Evolutionary conservation across 2,113 vertebrate genomes (phyloP).

Genomic region (Zosterops japonicus): DNA sequence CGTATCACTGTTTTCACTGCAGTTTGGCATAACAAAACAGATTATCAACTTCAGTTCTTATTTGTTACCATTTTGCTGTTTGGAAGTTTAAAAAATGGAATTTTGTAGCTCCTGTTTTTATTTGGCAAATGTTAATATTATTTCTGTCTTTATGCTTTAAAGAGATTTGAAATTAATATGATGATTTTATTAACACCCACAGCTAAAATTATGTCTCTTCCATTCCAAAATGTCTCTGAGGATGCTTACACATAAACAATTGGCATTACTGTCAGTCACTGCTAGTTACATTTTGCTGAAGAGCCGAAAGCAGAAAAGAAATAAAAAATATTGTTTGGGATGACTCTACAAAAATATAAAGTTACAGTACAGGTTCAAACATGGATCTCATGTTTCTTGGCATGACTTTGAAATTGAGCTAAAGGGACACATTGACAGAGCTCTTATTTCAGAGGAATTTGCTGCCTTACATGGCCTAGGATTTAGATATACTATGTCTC

Average conservation of each 20-base stretch:
- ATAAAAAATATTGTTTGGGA: neutral
- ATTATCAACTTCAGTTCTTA: neutral
- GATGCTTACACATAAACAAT: neutral
- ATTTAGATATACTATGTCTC: neutral
- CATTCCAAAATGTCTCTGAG: neutral
- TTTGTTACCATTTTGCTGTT: neutral
- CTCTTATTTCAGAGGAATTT: neutral
- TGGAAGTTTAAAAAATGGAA: neutral
- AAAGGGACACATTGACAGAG: neutral
- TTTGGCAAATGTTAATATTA: neutral
- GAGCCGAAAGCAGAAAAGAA: slow-evolving; percentile 6
- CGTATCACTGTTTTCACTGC: neutral
- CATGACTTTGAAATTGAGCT: neutral
- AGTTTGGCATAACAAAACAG: neutral
- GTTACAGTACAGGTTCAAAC: neutral
- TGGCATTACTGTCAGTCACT: neutral
- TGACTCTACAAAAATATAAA: neutral
- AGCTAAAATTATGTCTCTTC: neutral
- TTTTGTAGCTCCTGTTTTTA: neutral
- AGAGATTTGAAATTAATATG: neutral
- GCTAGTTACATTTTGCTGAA: neutral
- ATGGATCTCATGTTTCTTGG: neutral
- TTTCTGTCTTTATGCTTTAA: neutral
- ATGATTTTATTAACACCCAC: slow-evolving; percentile 6
- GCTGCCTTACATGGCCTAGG: neutral